Evolutionary conservation across 2,888 invertebrate genomes (phyloP), one percentile per base, ranked within the genome.

Genomic region (Epistrophe grossulariae): DNA sequence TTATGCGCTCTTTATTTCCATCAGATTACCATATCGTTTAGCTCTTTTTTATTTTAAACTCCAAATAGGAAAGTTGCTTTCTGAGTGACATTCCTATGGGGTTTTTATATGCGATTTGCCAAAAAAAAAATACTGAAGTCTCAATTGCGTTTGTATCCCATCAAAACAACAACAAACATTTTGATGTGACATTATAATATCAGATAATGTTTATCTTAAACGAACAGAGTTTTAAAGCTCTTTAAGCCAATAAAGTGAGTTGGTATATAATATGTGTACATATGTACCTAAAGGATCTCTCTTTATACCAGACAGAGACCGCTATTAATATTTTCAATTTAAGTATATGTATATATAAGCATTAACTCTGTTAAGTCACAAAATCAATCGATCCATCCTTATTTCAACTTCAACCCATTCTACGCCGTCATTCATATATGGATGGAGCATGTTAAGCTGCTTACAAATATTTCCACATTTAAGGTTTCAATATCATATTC

Each of bases 401-500:
- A 50, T 50, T 68, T 68, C 5, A 45, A 66, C 66, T 66, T 45
- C 11, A 68, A 38, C 31, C 64, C 31, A n/a, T 45, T n/a, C 64
- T 35, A 24, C 13, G 13, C 40, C 40, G 6, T 4, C 2, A n/a
- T 40, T 1, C 40, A 13, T 13, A 13, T 38, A 1, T 7, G 1
- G 2, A 6, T 15, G 11, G 10, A 11, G 6, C 13, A 68, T 13
- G 50, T 38, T 50, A 68, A 68, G 68, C 68, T 50, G 68, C 68
- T 68, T 68, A 68, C 68, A 68, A 68, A 68, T 68, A 68, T 50
- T 68, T 68, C 15, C 55, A 70, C 70, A 79, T 79, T 73, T 66
- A 79, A 40, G 79, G 64, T 57, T 73, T 79, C 72, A 70, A 28
- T 78, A 62, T 71, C 78, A 62, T 78, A 45, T 70, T 71, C 57